phyloP scores from a whole-genome alignment of 2,797 vertebrate genomes.

The Lagodon rhomboides region DNA sequence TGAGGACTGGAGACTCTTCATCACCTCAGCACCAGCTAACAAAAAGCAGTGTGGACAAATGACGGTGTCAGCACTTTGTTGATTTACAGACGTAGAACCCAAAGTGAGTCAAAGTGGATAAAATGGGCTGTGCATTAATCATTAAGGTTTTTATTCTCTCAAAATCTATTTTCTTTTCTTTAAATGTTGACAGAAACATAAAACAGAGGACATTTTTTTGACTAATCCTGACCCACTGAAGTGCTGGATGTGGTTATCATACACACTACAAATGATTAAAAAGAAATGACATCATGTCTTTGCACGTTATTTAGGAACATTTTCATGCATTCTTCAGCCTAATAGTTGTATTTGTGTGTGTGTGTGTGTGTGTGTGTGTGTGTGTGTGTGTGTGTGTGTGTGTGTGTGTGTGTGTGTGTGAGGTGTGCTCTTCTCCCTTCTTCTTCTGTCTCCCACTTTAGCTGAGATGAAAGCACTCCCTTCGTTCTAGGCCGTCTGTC shows the following conservation, averaged over 20 bases:
- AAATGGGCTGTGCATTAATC: not conserved
- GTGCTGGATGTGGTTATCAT: not conserved
- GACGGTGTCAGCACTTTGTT: not conserved
- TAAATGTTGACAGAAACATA: too few relatives aligned
- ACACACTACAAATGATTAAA: not conserved
- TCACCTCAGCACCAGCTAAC: not conserved
- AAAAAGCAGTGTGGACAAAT: not conserved
- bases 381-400: conserved; percentile 1
- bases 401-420: conserved; percentile 5
- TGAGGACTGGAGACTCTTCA: not conserved
- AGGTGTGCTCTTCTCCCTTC: conserved; percentile 2
- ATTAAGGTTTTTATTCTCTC: too few relatives aligned
- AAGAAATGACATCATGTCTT: not conserved
- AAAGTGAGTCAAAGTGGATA: not conserved
- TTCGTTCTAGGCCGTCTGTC: conserved; percentile 20
- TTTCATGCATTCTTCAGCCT: not conserved
- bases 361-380: conserved; percentile 4
- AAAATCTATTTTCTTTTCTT: not conserved
- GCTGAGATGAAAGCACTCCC: conserved; percentile 29
- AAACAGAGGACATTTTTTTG: not conserved
- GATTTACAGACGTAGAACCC: not conserved
- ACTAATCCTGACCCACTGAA: not conserved
- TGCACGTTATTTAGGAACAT: not conserved
- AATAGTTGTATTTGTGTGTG: conserved; percentile 1
- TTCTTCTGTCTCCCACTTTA: conserved; percentile 8